Base-by-base conservation (phyloP, 2,113 vertebrate species). In the Cheirogaleus medius region DNA sequence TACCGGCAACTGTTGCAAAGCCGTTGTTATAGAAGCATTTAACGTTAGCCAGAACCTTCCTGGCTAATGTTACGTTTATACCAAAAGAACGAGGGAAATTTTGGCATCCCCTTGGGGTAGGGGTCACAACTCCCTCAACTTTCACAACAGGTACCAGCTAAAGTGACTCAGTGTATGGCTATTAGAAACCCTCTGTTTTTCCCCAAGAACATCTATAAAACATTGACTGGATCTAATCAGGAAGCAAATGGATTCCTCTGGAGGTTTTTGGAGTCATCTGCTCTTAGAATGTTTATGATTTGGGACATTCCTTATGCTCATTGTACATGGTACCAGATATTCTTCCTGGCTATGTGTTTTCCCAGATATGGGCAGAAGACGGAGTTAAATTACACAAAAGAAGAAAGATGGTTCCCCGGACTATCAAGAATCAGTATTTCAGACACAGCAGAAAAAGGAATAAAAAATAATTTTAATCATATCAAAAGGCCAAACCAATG, bases 391-490 rank as follows among this genome's bases (percentile, higher is more conserved):
- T 11, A 77, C 12, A 60, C 25, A 27, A 7, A 47, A 56, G 49
- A 39, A 66, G 54, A 94, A 49, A 74, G 52, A 49, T 0, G 9
- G n/a, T 1, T 95, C 73, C 39, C 23, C 14, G n/a, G 63, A 34
- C n/a, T 52, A n/a, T 3, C n/a, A 47, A 77, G 8, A 95, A 92
- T n/a, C 54, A 76, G 42, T 54, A 58, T 39, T 68, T 21, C 63
- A 95, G 49, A 94, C 42, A 88, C 11, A 87, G 18, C 27, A 96
- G 42, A 49, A 97, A 95, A 97, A 82, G 60, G 74, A 97, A 64
- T 97, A 97, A 95, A 98, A 97, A 97, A 97, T 88, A 68, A 64
- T 49, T 97, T 98, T 98, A 98, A 96, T 97, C 56, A 71, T 90
- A 94, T 90, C 56, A 95, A 97, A 97, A 94, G 76, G 69, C 80